Conservation (phyloP, 2,888 invertebrate species). For the Andrena marginata region DNA sequence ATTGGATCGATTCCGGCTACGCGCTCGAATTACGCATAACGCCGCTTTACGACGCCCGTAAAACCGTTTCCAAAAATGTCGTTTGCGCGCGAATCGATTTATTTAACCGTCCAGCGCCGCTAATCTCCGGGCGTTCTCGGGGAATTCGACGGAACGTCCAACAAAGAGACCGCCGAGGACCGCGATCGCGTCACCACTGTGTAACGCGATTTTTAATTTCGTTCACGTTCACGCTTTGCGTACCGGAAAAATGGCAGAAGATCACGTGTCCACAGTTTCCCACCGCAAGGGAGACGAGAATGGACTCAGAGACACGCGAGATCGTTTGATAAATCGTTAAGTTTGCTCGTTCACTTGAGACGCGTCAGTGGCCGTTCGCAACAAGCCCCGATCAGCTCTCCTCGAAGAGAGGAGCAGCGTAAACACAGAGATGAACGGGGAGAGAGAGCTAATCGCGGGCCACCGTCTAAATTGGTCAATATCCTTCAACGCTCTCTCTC, state of each 20-base stretch:
- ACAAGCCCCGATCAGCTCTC: no score
- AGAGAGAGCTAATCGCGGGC: conserved; percentile 26
- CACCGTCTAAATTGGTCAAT: conserved; percentile 49
- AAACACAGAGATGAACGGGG: neutral
- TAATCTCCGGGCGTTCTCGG: conserved; percentile 14
- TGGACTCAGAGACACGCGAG: no score
- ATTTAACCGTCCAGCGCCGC: conserved; percentile 27
- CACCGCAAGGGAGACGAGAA: no score
- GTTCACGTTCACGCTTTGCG: neutral
- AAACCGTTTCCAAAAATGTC: conserved; percentile 53
- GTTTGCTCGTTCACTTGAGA: no score
- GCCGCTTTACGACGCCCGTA: conserved; percentile 56
- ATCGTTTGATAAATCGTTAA: no score
- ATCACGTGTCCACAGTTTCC: no score
- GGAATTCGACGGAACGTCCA: neutral
- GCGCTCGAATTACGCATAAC: conserved; percentile 59
- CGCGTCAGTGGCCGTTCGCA: no score
- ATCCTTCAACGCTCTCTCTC: conserved; percentile 14
- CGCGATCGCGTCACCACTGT: neutral
- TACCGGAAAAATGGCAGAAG: neutral
- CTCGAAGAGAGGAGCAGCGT: neutral
- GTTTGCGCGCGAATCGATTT: conserved; percentile 44
- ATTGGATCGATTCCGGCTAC: conserved; percentile 59
- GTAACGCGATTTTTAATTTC: conserved; percentile 9
- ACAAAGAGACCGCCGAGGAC: conserved; percentile 3